Base-by-base conservation (phyloP, 2,113 vertebrate species). In the Thunnus maccoyii region DNA sequence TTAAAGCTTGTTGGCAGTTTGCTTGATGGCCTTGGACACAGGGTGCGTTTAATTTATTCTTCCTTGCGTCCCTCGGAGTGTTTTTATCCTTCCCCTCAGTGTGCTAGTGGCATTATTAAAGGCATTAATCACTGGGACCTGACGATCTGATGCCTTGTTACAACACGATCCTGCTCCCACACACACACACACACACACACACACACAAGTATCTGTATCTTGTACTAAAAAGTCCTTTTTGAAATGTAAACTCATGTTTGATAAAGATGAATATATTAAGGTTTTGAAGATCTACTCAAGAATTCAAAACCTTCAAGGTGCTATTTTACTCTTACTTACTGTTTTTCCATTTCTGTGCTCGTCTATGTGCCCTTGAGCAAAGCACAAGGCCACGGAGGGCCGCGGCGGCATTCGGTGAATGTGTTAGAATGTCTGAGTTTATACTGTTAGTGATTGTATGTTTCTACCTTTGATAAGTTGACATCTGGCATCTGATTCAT, bases 1-100 rank as follows among this genome's bases (percentile, higher is more conserved):
- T 91, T 93, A 88, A 88, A 88, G 88, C 89, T 86, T n/a, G 87
- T 91, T 88, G 91, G 89, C 91, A 92, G 90, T 80, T 86, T 85
- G 80, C 88, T 88, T 91, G 91, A 93, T 91, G 76, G 86, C 76
- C 76, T 72, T 67, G 72, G 89, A 89, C 80, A 76, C 67, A 13
- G 78, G 67, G 69, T 62, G 65, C 58, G 58, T 85, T 91, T 89
- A 90, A 90, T 93, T 90, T 82, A 82, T 88, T 82, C 76, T 44
- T 64, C 85, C 79, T 61, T 57, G 58, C 32, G 9, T 90, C 75
- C 83, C 80, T 71, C 82, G 25, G 78, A 87, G 86, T 78, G 85
- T 82, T 90, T 88, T 89, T 83, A 85, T 87, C 80, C 57, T 62
- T 55, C 85, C 84, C 88, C 78, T 85, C 73, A 56, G 87, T 85